Evolutionary conservation across 2,797 vertebrate genomes (phyloP).

Genomic region (Sebastes vulpes): DNA sequence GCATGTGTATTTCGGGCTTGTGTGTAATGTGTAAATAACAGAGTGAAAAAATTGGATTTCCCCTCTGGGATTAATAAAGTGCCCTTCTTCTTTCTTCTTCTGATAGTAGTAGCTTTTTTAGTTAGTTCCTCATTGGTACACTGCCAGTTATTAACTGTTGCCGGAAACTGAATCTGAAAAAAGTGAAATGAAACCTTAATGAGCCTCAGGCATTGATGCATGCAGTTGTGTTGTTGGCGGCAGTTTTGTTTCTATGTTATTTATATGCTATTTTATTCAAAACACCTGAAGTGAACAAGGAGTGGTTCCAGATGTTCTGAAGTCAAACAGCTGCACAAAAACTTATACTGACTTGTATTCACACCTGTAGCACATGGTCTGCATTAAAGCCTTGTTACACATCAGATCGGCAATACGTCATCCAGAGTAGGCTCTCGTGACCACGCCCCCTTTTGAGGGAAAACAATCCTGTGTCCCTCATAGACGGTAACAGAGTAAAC

Average conservation of each 20-base stretch:
- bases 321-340: not conserved
- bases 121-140: not conserved
- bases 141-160: not conserved
- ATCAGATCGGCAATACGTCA: too few relatives aligned
- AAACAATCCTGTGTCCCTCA: too few relatives aligned
- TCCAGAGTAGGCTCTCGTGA: too few relatives aligned
- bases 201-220: not conserved
- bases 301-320: not conserved
- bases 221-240: not conserved
- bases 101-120: not conserved
- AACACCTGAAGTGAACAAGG: not conserved
- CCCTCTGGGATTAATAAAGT: too few relatives aligned
- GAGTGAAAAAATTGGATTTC: rapidly evolving
- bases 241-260: not conserved
- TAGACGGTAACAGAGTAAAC: too few relatives aligned
- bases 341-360: not conserved
- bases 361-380: not conserved
- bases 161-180: not conserved
- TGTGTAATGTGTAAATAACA: too few relatives aligned
- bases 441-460: too few relatives aligned
- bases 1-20: too few relatives aligned
- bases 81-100: too few relatives aligned
- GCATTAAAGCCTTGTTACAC: not conserved
- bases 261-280: not conserved
- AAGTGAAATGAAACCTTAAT: not conserved